A percentile compares a stretch with the other conserved stretches of the same genome.
These are phyloP conservation scores for Amphiura filiformis DNA, from an alignment of 35 echinoderm and acorn worm genomes.

Conservation along the genomic window DNA sequence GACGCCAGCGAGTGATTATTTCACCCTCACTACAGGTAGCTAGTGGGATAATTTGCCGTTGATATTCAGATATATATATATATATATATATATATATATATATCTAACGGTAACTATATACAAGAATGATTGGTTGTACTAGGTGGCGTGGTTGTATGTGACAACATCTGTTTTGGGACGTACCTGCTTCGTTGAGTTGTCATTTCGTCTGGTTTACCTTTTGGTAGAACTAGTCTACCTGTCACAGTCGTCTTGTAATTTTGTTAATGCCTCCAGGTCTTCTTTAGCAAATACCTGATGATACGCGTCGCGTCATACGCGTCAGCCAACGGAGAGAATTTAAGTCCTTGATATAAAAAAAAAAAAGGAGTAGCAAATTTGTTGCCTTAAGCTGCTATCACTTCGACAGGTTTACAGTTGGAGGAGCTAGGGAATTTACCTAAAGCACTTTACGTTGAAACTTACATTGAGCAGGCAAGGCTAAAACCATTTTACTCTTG, in stretches of 20 bases:
- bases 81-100: neutral
- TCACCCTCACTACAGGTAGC: neutral
- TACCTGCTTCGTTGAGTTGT: neutral
- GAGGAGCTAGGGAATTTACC: neutral
- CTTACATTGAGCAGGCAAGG: neutral
- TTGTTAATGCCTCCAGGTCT: neutral
- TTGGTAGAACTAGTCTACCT: neutral
- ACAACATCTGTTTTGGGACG: neutral
- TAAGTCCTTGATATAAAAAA: neutral
- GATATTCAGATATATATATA: no score
- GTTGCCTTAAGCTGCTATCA: neutral
- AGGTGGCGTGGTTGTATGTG: neutral
- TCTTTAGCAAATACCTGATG: neutral
- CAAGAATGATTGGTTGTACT: neutral
- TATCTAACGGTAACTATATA: neutral
- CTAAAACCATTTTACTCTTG: constrained; percentile 2
- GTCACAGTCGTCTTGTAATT: neutral
- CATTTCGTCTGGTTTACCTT: neutral
- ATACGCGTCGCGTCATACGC: neutral
- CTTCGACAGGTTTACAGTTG: neutral
- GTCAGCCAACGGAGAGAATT: neutral
- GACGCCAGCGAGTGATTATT: no score
- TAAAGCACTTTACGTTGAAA: neutral
- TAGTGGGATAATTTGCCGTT: neutral
- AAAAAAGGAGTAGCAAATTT: neutral